phyloP scores from a whole-genome alignment of 2,113 vertebrate genomes.

The Gopherus evgoodei region DNA sequence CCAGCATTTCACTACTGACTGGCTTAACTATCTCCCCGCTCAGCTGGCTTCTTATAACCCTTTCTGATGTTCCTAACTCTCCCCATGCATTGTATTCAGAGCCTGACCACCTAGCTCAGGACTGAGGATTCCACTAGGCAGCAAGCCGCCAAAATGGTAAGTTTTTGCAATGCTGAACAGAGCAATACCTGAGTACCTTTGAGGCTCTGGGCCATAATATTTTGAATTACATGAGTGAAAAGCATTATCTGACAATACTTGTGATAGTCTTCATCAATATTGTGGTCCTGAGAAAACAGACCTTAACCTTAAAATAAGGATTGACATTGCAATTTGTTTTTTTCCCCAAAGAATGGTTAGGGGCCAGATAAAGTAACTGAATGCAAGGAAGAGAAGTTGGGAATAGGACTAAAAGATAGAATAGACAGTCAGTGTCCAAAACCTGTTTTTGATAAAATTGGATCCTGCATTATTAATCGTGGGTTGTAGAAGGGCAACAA shows the following conservation, averaged over 20 bases:
- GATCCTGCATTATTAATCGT: not conserved
- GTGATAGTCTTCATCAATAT: not conserved
- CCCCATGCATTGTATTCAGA: not conserved
- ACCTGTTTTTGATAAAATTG: not conserved
- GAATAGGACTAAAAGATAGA: not conserved
- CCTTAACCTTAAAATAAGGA: not conserved
- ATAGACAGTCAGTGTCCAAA: not conserved
- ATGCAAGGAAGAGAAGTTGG: not conserved
- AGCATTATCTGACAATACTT: not conserved
- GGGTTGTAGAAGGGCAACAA: not conserved
- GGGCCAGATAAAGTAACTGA: not conserved
- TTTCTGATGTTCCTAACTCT: not conserved
- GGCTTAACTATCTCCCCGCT: not conserved
- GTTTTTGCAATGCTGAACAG: not conserved
- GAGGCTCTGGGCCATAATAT: not conserved
- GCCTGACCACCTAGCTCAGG: not conserved
- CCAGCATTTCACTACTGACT: not conserved
- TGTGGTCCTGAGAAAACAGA: not conserved
- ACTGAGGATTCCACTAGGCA: not conserved
- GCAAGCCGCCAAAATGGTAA: not conserved
- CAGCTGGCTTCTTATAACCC: not conserved
- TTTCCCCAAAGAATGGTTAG: not conserved
- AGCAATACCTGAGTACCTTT: not conserved
- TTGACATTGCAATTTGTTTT: not conserved
- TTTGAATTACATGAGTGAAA: not conserved